Evolutionary conservation across 2,797 vertebrate species (phyloP).

Genomic region (Peromyscus attwateri): DNA sequence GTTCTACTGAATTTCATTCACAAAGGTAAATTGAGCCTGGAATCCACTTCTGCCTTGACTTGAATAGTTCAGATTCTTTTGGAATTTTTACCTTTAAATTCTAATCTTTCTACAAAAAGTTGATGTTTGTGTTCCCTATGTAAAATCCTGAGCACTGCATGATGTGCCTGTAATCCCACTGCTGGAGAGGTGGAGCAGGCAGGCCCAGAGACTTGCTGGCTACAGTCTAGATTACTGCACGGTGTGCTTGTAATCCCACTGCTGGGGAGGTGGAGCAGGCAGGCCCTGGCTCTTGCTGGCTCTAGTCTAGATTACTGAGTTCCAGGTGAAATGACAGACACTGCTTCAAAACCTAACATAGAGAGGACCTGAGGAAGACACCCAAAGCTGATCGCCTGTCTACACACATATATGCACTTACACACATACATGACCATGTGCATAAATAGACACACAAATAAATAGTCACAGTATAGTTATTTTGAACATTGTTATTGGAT

Average conservation of each 20-base stretch:
- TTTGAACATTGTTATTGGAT: neutral
- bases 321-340: neutral
- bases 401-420: neutral
- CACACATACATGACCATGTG: neutral
- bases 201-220: neutral
- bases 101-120: constrained; percentile 48
- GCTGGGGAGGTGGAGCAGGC: too few relatives aligned
- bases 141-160: neutral
- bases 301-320: neutral
- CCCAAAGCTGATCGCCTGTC: neutral
- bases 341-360: neutral
- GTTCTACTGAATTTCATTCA: constrained; percentile 15
- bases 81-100: constrained; percentile 43
- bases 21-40: constrained; percentile 25
- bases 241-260: too few relatives aligned
- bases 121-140: neutral
- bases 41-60: constrained; percentile 1
- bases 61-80: neutral
- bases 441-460: neutral
- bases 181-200: too few relatives aligned
- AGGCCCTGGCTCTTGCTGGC: neutral
- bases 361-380: neutral
- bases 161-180: neutral
- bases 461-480: neutral
- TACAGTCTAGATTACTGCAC: neutral